phyloP scores from a whole-genome alignment of 2,888 invertebrate genomes.

The Lottia gigantea region DNA sequence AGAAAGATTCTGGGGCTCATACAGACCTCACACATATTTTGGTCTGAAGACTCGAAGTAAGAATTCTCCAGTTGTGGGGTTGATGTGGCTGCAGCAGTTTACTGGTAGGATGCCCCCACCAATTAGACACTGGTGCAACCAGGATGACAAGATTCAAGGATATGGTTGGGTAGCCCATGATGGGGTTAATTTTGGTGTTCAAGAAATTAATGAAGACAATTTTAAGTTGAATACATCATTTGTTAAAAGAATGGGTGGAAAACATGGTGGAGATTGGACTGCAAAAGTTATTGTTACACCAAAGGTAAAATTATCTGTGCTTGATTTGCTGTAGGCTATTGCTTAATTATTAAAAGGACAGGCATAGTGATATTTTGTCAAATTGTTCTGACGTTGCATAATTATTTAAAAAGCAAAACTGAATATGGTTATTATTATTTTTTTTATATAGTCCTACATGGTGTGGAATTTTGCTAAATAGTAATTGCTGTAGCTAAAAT shows the following conservation, averaged over 20 bases:
- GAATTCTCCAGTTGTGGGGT: constrained; percentile 87
- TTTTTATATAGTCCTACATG: too few relatives aligned
- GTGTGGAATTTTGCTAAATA: too few relatives aligned
- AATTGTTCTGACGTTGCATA: too few relatives aligned
- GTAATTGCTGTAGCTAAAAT: too few relatives aligned
- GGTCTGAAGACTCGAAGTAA: constrained; percentile 87
- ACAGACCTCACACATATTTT: constrained; percentile 71
- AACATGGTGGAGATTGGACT: constrained; percentile 93
- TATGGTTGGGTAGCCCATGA: constrained; percentile 95
- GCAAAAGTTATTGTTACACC: constrained; percentile 79
- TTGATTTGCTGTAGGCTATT: too few relatives aligned
- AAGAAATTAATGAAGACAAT: constrained; percentile 85
- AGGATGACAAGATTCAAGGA: constrained; percentile 69
- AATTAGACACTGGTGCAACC: constrained; percentile 78
- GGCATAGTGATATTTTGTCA: too few relatives aligned
- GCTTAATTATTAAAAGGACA: too few relatives aligned
- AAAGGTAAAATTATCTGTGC: constrained; percentile 66
- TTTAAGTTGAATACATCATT: constrained; percentile 86
- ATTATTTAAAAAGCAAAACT: not conserved
- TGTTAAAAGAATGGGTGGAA: constrained; percentile 84
- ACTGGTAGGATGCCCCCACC: constrained; percentile 77
- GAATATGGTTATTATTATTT: too few relatives aligned
- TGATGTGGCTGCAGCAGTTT: constrained; percentile 94
- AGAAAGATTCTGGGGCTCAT: constrained; percentile 84
- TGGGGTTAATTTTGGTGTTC: constrained; percentile 89